Conservation (phyloP, 2,113 vertebrate species). For the Boulengeromyrus knoepffleri region DNA sequence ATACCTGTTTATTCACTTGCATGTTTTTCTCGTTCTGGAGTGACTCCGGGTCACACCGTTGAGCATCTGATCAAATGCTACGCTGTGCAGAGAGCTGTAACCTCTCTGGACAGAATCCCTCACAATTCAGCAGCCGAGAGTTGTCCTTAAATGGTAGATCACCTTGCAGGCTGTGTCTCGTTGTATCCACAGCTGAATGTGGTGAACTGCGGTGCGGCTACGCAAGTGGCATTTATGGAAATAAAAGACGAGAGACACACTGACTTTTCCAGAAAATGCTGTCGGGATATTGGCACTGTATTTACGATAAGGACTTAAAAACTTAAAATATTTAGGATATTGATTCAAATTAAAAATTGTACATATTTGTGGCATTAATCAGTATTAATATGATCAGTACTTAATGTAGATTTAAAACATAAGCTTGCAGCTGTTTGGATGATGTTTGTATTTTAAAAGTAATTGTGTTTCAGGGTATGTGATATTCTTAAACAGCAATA, state of each 20-base stretch:
- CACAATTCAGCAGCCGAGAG: neutral
- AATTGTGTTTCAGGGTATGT: neutral
- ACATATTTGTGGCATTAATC: neutral
- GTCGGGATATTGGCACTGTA: neutral
- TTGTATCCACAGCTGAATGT: conserved; percentile 44
- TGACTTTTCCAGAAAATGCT: neutral
- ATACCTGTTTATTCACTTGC: neutral
- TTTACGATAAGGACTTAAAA: neutral
- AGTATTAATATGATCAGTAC: neutral
- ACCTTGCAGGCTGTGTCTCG: conserved; percentile 36
- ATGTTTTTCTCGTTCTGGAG: neutral
- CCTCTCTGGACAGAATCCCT: neutral
- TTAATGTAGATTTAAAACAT: neutral
- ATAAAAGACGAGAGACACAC: neutral
- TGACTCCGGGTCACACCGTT: neutral
- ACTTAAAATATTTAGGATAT: neutral
- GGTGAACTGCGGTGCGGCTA: conserved; percentile 36
- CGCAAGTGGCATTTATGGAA: conserved; percentile 43
- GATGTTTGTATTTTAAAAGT: neutral
- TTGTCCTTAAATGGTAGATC: conserved; percentile 61
- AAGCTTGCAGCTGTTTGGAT: neutral
- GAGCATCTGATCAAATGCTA: neutral
- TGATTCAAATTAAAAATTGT: neutral
- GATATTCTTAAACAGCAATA: neutral
- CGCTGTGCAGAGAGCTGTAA: neutral